Conservation (phyloP, 2,113 vertebrate species). For the Tor tambroides region DNA sequence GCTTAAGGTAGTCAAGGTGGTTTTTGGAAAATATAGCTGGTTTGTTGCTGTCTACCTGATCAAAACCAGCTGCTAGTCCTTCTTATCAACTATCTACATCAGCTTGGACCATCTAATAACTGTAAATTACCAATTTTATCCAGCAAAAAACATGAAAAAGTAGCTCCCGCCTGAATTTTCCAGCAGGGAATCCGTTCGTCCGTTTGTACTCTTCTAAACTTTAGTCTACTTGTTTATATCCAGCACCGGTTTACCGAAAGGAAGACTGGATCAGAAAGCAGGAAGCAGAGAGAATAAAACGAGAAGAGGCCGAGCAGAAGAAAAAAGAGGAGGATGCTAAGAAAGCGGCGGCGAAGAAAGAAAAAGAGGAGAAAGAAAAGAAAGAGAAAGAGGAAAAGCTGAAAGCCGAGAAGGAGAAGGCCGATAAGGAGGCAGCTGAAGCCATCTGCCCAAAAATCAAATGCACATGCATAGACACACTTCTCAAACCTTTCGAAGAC, state of each 20-base stretch:
- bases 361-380: constrained; percentile 74
- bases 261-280: constrained; percentile 65
- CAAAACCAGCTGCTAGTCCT: neutral
- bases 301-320: constrained; percentile 68
- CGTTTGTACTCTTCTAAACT: neutral
- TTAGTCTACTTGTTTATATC: neutral
- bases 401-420: constrained; percentile 68
- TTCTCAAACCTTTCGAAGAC: constrained; percentile 73
- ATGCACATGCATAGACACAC: constrained; percentile 62
- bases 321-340: constrained; percentile 70
- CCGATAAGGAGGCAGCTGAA: constrained; percentile 55
- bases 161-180: neutral
- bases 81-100: neutral
- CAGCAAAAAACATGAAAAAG: neutral
- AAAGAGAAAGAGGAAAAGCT: constrained; percentile 53
- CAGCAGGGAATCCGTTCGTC: neutral
- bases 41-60: neutral
- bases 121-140: neutral
- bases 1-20: neutral
- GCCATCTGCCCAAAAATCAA: constrained; percentile 55
- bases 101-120: neutral
- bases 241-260: constrained; percentile 72
- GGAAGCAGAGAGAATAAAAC: constrained; percentile 34
- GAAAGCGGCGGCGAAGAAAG: constrained; percentile 71
- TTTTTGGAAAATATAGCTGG: neutral